These are phyloP conservation scores for Hystrix cristata DNA, from an alignment of 2,113 vertebrate genomes.

Conservation along the genomic window DNA sequence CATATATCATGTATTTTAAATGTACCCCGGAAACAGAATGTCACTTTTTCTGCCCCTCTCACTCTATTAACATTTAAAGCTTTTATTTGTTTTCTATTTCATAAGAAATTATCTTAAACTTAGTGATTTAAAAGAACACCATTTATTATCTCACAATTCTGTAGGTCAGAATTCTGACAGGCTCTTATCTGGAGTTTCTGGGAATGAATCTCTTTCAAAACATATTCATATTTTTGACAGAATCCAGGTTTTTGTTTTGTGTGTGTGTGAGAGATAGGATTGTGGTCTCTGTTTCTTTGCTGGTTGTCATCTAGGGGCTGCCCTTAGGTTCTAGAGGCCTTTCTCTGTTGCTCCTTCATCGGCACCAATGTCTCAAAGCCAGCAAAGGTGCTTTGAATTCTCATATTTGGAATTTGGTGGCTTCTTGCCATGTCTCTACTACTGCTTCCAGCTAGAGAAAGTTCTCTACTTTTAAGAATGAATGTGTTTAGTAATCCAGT, in stretches of 20 bases:
- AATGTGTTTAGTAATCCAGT: neutral
- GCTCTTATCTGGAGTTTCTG: conserved; percentile 2
- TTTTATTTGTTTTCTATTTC: conserved; percentile 5
- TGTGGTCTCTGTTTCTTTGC: neutral
- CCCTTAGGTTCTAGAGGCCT: neutral
- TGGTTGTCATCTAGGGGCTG: neutral
- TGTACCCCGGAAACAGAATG: conserved; percentile 21
- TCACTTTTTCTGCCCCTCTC: neutral
- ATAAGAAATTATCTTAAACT: conserved; percentile 20
- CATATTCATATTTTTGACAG: conserved; percentile 18
- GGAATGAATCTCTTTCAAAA: conserved; percentile 13
- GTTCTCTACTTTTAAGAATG: neutral
- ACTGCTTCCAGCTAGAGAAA: conserved; percentile 11
- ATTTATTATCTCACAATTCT: conserved; percentile 42
- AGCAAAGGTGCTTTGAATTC: neutral
- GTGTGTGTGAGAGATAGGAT: neutral
- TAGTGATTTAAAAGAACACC: conserved; percentile 15
- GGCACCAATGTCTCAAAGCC: neutral
- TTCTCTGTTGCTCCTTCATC: neutral
- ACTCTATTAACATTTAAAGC: neutral
- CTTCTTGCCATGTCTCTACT: neutral
- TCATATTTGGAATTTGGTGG: neutral
- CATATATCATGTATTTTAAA: conserved; percentile 23
- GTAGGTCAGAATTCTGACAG: neutral
- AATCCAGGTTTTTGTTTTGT: neutral